A percentile compares a stretch with the other conserved stretches of the same genome.
Evolutionary conservation across 2,888 invertebrate species (phyloP).

Genomic region (Xestia xanthographa): DNA sequence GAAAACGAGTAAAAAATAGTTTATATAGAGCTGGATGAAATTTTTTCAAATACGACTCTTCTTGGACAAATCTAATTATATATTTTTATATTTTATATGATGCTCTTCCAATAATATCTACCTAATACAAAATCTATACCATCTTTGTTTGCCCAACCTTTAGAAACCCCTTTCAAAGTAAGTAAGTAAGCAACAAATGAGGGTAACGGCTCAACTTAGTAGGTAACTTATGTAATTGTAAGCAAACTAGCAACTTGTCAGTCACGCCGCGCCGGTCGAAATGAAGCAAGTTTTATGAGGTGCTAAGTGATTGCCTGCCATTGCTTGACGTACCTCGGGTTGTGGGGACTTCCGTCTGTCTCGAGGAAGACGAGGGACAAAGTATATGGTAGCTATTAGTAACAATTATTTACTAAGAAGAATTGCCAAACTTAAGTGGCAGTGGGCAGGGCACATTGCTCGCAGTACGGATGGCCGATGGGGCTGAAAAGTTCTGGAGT

Average conservation of each 20-base stretch:
- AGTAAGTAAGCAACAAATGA: constrained; percentile 29
- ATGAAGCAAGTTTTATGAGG: constrained; percentile 55
- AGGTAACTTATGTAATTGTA: constrained; percentile 53
- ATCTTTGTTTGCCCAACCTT: constrained; percentile 14
- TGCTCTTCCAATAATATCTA: background rate
- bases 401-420: background rate
- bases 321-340: constrained; percentile 16
- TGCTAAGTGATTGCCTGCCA: constrained; percentile 57
- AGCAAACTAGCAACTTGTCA: constrained; percentile 55
- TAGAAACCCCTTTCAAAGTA: constrained; percentile 30
- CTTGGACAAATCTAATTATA: background rate
- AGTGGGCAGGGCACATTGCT: too few species aligned
- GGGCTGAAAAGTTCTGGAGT: too few species aligned
- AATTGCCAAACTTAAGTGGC: too few species aligned
- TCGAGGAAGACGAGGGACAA: background rate
- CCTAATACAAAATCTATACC: constrained; percentile 4
- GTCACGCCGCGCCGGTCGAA: constrained; percentile 32
- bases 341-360: background rate
- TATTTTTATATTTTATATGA: background rate
- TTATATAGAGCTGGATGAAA: too few species aligned
- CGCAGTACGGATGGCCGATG: too few species aligned
- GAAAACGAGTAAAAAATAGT: background rate
- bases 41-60: background rate
- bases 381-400: background rate
- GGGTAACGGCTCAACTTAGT: constrained; percentile 36